phyloP scores from a whole-genome alignment of 2,888 invertebrate species.

The Oscheius sp. region DNA sequence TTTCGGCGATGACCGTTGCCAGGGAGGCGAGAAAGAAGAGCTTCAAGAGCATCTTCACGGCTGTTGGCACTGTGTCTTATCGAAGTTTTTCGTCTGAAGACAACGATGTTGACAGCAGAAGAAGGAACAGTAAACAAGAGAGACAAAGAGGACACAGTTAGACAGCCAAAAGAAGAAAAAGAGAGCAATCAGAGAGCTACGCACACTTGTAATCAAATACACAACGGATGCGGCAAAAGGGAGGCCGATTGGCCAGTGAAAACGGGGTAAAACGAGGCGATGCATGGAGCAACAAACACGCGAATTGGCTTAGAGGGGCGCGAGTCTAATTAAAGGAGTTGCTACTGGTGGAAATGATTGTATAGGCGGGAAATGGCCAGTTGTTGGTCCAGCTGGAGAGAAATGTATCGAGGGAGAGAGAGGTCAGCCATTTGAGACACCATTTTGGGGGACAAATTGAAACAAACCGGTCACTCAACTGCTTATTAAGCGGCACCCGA shows the following conservation, averaged over 20 bases:
- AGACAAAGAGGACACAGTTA: not conserved
- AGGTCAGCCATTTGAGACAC: not conserved
- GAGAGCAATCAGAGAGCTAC: slow-evolving; percentile 18
- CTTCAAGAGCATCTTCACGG: slow-evolving; percentile 17
- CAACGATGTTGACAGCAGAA: not conserved
- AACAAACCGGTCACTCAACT: slow-evolving; percentile 7
- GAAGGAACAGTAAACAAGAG: slow-evolving; percentile 29
- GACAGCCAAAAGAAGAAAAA: not conserved
- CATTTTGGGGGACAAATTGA: slow-evolving; percentile 4
- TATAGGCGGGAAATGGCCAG: slow-evolving; percentile 1
- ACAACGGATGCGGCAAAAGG: slow-evolving; percentile 5
- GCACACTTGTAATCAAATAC: slow-evolving; percentile 29
- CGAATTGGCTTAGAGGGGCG: slow-evolving; percentile 1
- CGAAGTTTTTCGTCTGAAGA: slow-evolving; percentile 8
- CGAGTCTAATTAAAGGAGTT: slow-evolving; percentile 25
- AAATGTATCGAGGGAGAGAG: not conserved
- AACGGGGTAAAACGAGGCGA: not conserved
- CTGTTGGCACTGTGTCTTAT: not conserved
- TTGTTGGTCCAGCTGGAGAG: not conserved
- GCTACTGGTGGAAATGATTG: too few species aligned
- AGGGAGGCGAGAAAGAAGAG: slow-evolving; percentile 27
- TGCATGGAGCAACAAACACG: not conserved
- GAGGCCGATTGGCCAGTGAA: slow-evolving; percentile 1
- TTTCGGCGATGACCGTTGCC: slow-evolving; percentile 33
- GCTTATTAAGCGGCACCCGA: slow-evolving; percentile 1